phyloP scores from a whole-genome alignment of 2,888 invertebrate genomes.

The Diadegma fenestrale region DNA sequence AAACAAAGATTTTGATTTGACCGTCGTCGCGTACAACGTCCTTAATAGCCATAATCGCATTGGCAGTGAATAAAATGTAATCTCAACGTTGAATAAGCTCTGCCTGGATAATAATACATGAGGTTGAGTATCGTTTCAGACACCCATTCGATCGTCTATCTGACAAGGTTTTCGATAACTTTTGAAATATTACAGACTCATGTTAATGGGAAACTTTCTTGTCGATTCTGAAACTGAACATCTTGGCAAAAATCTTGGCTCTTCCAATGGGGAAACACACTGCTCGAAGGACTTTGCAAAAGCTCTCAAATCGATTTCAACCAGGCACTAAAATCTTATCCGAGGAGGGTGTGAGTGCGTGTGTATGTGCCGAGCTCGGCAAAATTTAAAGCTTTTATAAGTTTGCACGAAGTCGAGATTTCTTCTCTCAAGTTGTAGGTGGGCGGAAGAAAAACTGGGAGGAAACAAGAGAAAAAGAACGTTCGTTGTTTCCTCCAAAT shows the following conservation, averaged over 20 bases:
- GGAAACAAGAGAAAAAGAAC: neutral
- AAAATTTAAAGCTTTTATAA: constrained; percentile 28
- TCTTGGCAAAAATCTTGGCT: constrained; percentile 16
- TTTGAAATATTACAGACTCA: constrained; percentile 36
- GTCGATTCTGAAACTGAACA: constrained; percentile 28
- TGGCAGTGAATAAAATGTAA: neutral
- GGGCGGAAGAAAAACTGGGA: constrained; percentile 1
- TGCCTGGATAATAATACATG: neutral
- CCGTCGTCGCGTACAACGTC: too few relatives aligned
- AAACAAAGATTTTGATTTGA: too few relatives aligned
- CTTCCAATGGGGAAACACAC: constrained; percentile 17
- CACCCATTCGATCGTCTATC: constrained; percentile 24
- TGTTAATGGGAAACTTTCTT: constrained; percentile 32
- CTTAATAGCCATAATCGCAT: neutral
- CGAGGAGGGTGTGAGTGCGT: neutral
- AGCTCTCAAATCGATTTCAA: constrained; percentile 31
- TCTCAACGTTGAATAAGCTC: constrained; percentile 2
- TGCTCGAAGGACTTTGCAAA: constrained; percentile 24
- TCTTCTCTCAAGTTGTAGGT: constrained; percentile 8
- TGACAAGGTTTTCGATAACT: constrained; percentile 28
- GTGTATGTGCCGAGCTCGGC: neutral
- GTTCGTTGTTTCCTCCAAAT: neutral
- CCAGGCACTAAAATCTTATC: constrained; percentile 27
- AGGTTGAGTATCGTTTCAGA: constrained; percentile 15
- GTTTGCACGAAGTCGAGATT: constrained; percentile 18